Evolutionary conservation across 2,888 invertebrate species (phyloP), one percentile per base, ranked within the genome.

Genomic region (Amiota mariae): DNA sequence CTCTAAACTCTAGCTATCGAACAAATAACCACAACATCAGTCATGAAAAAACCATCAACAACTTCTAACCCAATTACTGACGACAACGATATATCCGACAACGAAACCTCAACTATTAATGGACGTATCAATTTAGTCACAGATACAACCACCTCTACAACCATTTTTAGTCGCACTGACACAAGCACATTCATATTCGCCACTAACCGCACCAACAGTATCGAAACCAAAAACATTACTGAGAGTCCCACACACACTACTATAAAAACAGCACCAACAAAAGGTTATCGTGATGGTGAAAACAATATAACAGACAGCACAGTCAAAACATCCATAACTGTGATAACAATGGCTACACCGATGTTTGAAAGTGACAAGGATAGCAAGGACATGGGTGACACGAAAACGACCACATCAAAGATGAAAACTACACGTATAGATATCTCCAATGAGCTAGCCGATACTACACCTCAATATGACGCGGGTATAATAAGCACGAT

Each of bases 221-320:
- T 72, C 46, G 75, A 76, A 71, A 80, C 79, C 70, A 78, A 76
- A 73, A 80, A 80, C 24, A 79, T 76, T 51, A 71, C 78, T 57
- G 80, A 76, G 66, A 74, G 78, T 66, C 86, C 83, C 72, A 78
- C 78, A 20, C 20, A 76, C 47, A 87, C 85, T 59, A 83, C 85
- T 20, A 81, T 81, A 2, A 89, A 88, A 75, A 84, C 87, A 8
- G 88, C 88, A 13, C 86, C 87, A 47, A 87, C 89, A 0, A 89
- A 89, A 74, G 87, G 88, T 56, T 90, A 89, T 78, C 87, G 90
- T n/a, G 89, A 89, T 84, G 90, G 89, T 74, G 90, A 89, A 70
- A 89, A 89, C 78, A 89, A 89, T 78, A 90, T 88, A 71, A 90
- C 89, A 24, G 89, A 85, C 77, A 77, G 82, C 24, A 80, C 80